Evolutionary conservation across 1,140 invertebrate species (phyloP).

Genomic region (Spodoptera litura): DNA sequence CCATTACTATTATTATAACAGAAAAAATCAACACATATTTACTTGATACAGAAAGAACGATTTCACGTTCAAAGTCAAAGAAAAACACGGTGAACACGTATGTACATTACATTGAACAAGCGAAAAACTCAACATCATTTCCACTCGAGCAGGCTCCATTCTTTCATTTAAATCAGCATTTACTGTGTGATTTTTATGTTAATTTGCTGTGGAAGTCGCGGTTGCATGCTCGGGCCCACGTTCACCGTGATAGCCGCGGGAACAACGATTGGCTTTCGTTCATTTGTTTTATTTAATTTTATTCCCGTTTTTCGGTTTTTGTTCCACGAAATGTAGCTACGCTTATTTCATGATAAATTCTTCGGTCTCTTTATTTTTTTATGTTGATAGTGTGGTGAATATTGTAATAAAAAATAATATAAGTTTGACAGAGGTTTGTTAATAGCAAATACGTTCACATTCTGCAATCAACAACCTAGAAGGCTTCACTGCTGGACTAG

Average conservation of each 20-base stretch:
- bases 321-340: too few relatives aligned
- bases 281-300: conserved; percentile 21
- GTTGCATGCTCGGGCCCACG: neutral
- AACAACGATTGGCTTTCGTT: conserved; percentile 32
- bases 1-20: too few relatives aligned
- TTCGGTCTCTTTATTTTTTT: too few relatives aligned
- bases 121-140: conserved; percentile 3
- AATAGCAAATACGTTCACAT: too few relatives aligned
- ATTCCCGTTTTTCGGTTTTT: conserved; percentile 1
- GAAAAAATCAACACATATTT: too few relatives aligned
- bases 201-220: conserved; percentile 39
- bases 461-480: too few relatives aligned
- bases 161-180: conserved; percentile 41
- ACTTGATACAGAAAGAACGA: neutral
- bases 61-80: neutral
- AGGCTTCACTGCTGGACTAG: too few relatives aligned
- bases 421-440: too few relatives aligned
- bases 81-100: neutral
- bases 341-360: too few relatives aligned
- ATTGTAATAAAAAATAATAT: too few relatives aligned
- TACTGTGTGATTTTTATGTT: conserved; percentile 48
- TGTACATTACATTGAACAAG: neutral
- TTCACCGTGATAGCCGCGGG: conserved; percentile 13
- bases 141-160: conserved; percentile 14
- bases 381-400: too few relatives aligned